Percentiles rank a stretch among this genome's conserved stretches.
These are phyloP conservation scores for Gymnorhina tibicen DNA, from an alignment of 2,113 vertebrate genomes.

Conservation along the genomic window DNA sequence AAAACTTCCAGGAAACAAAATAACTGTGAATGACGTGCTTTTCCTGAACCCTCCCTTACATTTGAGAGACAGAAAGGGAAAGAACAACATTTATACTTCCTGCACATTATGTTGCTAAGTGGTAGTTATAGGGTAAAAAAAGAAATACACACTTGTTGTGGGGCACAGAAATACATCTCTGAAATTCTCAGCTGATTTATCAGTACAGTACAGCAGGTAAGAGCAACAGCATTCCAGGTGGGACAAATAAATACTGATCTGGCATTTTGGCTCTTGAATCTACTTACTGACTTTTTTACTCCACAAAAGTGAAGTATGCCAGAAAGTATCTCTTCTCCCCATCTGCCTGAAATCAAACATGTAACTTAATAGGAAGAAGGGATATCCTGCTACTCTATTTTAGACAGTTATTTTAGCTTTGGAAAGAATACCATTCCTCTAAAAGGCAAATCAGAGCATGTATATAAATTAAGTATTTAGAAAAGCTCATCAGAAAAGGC, in stretches of 20 bases:
- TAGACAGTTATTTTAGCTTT: not conserved
- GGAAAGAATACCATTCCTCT: not conserved
- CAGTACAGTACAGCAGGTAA: not conserved
- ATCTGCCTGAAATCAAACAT: not conserved
- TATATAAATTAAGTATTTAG: not conserved
- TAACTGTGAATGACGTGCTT: slow-evolving; percentile 12
- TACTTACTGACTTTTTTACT: not conserved
- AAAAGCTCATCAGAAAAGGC: not conserved
- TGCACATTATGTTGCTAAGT: not conserved
- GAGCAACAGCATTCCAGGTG: not conserved
- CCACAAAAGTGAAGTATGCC: not conserved
- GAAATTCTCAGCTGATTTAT: not conserved
- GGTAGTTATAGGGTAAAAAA: not conserved
- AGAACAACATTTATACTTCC: slow-evolving; percentile 44
- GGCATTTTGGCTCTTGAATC: not conserved
- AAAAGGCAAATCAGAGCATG: not conserved
- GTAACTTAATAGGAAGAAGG: not conserved
- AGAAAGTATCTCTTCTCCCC: not conserved
- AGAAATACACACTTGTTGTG: not conserved
- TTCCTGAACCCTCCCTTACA: slow-evolving; percentile 46
- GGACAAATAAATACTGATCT: not conserved
- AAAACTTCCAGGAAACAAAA: slow-evolving; percentile 36
- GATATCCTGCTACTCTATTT: not conserved
- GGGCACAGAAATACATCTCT: not conserved
- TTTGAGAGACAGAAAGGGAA: slow-evolving; percentile 38